These are phyloP conservation scores for Acanthacorydalis orientalis DNA, from an alignment of 2,888 invertebrate species.

Conservation along the genomic window DNA sequence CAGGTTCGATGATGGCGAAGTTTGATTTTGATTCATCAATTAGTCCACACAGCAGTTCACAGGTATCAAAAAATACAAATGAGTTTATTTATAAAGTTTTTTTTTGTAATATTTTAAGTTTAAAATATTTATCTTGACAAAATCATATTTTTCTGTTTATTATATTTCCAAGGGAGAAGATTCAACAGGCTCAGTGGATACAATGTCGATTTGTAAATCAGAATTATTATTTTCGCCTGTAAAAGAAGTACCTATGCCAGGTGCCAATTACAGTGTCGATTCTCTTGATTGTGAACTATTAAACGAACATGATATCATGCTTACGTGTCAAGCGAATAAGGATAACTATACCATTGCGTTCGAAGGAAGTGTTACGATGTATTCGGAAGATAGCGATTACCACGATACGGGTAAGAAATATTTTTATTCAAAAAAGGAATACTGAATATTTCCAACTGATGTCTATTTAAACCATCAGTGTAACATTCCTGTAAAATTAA, in stretches of 20 bases:
- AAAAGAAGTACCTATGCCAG: conserved; percentile 56
- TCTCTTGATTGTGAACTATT: conserved; percentile 76
- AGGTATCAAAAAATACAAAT: conserved; percentile 29
- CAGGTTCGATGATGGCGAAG: conserved; percentile 65
- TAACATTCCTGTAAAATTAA: conserved; percentile 12
- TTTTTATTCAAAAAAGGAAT: neutral
- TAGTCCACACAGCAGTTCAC: conserved; percentile 58
- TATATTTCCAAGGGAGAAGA: conserved; percentile 46
- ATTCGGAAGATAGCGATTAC: conserved; percentile 71
- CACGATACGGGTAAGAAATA: conserved; percentile 25
- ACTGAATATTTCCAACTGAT: neutral
- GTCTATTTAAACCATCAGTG: no score
- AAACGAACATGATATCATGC: conserved; percentile 67
- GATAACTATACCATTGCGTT: conserved; percentile 92
- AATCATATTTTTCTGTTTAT: no score
- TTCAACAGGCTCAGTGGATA: conserved; percentile 52
- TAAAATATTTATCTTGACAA: no score
- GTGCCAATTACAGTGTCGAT: conserved; percentile 72
- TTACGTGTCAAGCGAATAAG: conserved; percentile 84
- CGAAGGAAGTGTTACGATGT: conserved; percentile 72
- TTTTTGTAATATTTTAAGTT: no score
- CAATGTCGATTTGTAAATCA: conserved; percentile 84
- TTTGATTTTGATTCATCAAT: conserved; percentile 62
- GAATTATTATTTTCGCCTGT: conserved; percentile 82
- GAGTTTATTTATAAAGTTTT: neutral